Evolutionary conservation across 2,888 invertebrate species (phyloP).

Genomic region (Xestia sexstrigata): DNA sequence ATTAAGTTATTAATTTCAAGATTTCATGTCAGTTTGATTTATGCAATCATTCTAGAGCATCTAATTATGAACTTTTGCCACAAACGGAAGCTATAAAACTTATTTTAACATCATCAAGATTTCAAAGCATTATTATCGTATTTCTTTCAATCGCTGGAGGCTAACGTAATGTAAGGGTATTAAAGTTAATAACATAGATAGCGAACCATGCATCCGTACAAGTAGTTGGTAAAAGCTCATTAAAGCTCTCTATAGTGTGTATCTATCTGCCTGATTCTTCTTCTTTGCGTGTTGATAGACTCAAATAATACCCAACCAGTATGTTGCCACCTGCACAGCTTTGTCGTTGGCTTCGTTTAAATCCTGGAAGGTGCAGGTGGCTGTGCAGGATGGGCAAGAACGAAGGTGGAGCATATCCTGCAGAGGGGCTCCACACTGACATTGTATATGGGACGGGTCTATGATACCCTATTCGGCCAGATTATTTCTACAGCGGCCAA

Average conservation of each 20-base stretch:
- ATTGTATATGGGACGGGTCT: too few relatives aligned
- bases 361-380: too few relatives aligned
- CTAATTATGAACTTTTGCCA: neutral
- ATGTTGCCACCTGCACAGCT: too few relatives aligned
- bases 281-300: too few relatives aligned
- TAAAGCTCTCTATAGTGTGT: neutral
- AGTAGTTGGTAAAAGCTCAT: conserved; percentile 7
- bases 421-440: too few relatives aligned
- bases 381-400: too few relatives aligned
- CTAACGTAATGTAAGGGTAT: neutral
- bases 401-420: too few relatives aligned
- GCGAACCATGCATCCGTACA: neutral
- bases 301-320: too few relatives aligned
- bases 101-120: conserved; percentile 20
- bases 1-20: conserved; percentile 8
- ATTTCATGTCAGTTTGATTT: neutral
- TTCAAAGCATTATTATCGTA: conserved; percentile 19
- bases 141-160: conserved; percentile 33
- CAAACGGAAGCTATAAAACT: conserved; percentile 38
- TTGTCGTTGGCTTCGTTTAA: too few relatives aligned
- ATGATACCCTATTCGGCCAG: too few relatives aligned
- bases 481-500: too few relatives aligned
- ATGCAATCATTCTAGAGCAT: neutral
- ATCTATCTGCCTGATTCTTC: neutral
- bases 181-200: conserved; percentile 16